Evolutionary conservation across 2,113 vertebrate genomes (phyloP).

Genomic region (Antechinus stuartii): DNA sequence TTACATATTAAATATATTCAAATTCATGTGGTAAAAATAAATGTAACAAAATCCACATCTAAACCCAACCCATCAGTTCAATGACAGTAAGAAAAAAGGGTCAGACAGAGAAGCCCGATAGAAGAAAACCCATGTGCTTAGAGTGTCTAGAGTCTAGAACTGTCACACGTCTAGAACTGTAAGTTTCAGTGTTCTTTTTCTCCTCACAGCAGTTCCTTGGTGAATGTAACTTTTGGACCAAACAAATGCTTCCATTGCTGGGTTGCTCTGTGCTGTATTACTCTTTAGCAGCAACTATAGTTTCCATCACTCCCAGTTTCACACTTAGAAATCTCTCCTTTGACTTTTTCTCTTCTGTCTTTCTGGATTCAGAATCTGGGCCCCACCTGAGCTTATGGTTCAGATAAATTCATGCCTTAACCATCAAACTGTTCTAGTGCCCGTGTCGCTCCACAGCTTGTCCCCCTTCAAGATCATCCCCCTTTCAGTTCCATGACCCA

Average conservation of each 20-base stretch:
- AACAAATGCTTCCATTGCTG: no score
- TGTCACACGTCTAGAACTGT: no score
- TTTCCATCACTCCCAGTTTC: no score
- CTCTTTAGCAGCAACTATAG: background rate
- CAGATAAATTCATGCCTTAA: background rate
- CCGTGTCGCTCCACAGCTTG: no score
- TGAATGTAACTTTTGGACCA: no score
- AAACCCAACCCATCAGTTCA: background rate
- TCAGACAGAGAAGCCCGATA: background rate
- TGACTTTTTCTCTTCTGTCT: background rate
- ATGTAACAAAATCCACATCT: background rate
- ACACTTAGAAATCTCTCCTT: background rate
- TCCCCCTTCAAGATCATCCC: no score
- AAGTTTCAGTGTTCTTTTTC: no score
- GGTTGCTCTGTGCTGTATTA: no score
- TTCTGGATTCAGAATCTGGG: background rate
- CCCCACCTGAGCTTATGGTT: background rate
- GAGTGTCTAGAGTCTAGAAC: no score
- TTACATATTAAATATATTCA: background rate
- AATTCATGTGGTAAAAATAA: background rate
- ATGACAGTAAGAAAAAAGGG: background rate
- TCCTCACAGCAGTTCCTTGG: no score
- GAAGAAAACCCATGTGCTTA: background rate
- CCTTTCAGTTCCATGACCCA: no score
- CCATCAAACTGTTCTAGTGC: no score